Evolutionary conservation across 2,888 invertebrate species (phyloP), one percentile per base, ranked within the genome.

Genomic region (Philhelius pedissequus): DNA sequence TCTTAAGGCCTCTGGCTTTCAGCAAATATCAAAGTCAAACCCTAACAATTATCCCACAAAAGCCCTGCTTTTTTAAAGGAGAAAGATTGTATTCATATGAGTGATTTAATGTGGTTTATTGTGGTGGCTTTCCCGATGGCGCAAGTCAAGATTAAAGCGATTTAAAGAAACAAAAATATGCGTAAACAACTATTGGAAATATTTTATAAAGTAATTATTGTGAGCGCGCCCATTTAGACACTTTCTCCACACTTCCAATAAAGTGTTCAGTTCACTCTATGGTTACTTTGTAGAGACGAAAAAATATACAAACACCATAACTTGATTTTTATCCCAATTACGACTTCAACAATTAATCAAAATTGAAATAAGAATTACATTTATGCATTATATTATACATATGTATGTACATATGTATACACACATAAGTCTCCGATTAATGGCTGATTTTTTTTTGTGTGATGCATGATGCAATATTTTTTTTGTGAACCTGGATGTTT

Each of bases 271-370:
- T 11, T 30, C 8, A 25, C 27, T 25, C 30, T 56, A 20, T 32
- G 38, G 38, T 30, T 27, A 15, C 5, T 22, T 22, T 48, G 6
- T 58, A 38, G 38, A 58, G 22, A 7, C 7, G 15, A 40, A 40
- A 40, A 40, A 40, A 6, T n/a, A 38, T 38, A 38, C 38, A n/a
- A 30, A 52, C 9, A 15, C 15, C 30, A 60, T 18, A 58, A 68
- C 50, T 25, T 27, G 60, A 70, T 62, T 52, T 32, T 8, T 70
- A 77, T 77, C 70, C 70, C 69, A 70, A 69, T 62, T 62, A 60
- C 69, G 69, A 62, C 62, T 62, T 62, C 15, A 54, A 43, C 76
- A 62, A 77, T 77, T 77, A 77, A 77, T 77, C 76, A 77, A 77
- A 77, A 15, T 54, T 58, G 25, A 70, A 77, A 50, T 54, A 70